Base-by-base conservation (phyloP, 1,140 invertebrate species). In the Cataglyphis hispanica region DNA sequence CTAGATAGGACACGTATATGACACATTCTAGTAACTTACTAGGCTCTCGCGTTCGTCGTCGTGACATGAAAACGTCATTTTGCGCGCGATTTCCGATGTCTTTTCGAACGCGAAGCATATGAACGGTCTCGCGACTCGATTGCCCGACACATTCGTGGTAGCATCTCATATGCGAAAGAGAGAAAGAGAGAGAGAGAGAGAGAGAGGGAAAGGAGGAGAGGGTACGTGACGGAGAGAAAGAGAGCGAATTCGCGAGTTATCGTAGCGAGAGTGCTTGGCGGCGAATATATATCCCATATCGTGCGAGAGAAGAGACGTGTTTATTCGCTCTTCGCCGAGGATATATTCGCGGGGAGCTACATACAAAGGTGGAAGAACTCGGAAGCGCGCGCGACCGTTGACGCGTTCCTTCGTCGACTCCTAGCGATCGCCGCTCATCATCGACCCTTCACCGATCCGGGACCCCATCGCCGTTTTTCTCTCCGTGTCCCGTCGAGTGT, bases 21-120 rank as follows among this genome's bases (percentile, higher is more conserved):
- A 43, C 10, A 43, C 2, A 43, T 50, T 50, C 46, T 50, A 50
- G 46, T 50, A 50, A 50, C 46, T 50, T 50, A 50, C 46, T 50
- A 50, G 46, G 5, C 13, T 40, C 37, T 50, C 46, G 46, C 46
- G 1, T 43, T 43, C 16, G 13, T 96, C 31, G 72, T 97, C 67
- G 91, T 95, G 85, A 91, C 95, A 31, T 95, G 85, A n/a, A 31
- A 75, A 80, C 1, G 16, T 58, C 16, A 31, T 76, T 10, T 85
- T 66, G 40, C 63, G 19, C 11, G 13, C 40, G 56, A 27, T 85
- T 66, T 75, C 19, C 40, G 85, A 90, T 87, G 86, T 76, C 85
- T 89, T 85, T 85, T 87, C 87, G 85, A 78, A 89, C 89, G 66
- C 87, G 66, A 8, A 89, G 87, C 83, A 87, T 90, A 86, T 86